Conservation (phyloP, 2,888 invertebrate genomes). For the Drosophila imparisetae region DNA sequence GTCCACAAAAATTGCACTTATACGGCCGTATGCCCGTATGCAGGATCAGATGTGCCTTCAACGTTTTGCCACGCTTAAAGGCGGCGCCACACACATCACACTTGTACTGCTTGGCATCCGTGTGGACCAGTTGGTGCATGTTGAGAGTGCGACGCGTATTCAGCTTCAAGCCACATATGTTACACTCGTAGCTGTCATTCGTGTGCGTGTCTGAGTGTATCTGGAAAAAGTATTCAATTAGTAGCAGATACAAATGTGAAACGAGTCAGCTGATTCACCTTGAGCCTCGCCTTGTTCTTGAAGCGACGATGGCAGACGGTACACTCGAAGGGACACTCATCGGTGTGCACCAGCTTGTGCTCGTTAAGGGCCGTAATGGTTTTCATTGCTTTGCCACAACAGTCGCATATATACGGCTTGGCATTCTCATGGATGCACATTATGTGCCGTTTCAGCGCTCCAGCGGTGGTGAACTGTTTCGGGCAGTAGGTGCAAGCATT, state of each 20-base stretch:
- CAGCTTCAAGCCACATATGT: conserved; percentile 83
- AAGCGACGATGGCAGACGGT: conserved; percentile 83
- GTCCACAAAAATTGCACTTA: conserved; percentile 83
- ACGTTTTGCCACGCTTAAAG: conserved; percentile 84
- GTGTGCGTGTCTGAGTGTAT: conserved; percentile 85
- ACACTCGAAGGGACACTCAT: conserved; percentile 85
- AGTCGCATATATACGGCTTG: conserved; percentile 85
- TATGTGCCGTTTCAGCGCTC: conserved; percentile 73
- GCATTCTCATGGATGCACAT: conserved; percentile 81
- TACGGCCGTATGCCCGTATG: conserved; percentile 84
- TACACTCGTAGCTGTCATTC: conserved; percentile 84
- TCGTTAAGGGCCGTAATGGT: conserved; percentile 85
- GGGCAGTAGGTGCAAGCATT: conserved; percentile 71
- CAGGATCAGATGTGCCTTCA: conserved; percentile 84
- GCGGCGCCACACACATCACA: conserved; percentile 83
- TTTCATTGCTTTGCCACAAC: conserved; percentile 85
- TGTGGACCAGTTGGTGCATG: conserved; percentile 85
- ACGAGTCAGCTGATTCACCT: conserved; percentile 51
- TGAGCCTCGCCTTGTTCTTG: conserved; percentile 83
- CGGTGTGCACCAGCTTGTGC: conserved; percentile 85
- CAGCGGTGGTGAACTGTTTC: conserved; percentile 70
- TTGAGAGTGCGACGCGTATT: conserved; percentile 85
- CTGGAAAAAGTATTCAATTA: conserved; percentile 39
- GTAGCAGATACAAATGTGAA: no score
- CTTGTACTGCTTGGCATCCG: conserved; percentile 82